Conservation (phyloP, 2,888 invertebrate species). For the Acanthosepion pharaonis region DNA sequence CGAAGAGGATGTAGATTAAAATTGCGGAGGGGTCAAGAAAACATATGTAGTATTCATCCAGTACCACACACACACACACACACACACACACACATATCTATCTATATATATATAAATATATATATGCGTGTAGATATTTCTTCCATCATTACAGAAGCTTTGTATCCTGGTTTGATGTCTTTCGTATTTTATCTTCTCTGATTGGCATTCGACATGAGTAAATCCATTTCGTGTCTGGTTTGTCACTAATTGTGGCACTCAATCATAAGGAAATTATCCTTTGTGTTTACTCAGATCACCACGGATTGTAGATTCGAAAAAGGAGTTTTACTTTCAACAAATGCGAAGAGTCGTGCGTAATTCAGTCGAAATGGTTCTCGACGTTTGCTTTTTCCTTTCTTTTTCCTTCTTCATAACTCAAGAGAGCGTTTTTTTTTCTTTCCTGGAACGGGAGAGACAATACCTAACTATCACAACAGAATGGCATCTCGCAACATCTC, state of each 20-base stretch:
- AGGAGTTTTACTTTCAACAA: neutral
- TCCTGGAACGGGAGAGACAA: neutral
- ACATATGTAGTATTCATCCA: too few relatives aligned
- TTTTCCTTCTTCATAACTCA: neutral
- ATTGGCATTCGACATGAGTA: neutral
- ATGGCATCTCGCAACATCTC: neutral
- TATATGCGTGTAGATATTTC: too few relatives aligned
- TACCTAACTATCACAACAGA: neutral
- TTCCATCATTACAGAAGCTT: too few relatives aligned
- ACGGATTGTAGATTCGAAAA: neutral
- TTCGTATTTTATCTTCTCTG: neutral
- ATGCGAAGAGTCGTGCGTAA: neutral
- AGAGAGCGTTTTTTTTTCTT: neutral
- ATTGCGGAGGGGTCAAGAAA: too few relatives aligned
- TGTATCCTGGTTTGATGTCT: neutral
- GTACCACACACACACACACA: too few relatives aligned
- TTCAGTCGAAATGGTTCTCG: neutral
- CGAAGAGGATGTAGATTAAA: too few relatives aligned
- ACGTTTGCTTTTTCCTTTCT: neutral
- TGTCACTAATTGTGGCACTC: too few relatives aligned
- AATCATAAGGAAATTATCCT: neutral
- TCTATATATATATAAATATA: neutral
- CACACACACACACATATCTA: neutral
- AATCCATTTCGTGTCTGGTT: neutral
- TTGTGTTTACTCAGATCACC: neutral